Evolutionary conservation across 2,113 vertebrate species (phyloP).

Genomic region (Fregata magnificens): DNA sequence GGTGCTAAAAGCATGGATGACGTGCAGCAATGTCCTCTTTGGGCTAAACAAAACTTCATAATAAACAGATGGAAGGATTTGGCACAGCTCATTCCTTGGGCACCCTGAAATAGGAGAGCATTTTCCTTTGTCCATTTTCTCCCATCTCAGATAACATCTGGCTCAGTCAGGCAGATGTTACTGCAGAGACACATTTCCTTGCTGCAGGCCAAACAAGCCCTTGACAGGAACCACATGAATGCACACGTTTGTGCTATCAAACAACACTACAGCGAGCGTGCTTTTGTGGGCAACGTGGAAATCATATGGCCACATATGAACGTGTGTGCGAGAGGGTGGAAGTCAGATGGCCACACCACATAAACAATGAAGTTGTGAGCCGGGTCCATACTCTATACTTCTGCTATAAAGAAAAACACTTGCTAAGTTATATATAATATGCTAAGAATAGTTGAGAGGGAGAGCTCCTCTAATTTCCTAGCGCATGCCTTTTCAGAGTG

Average conservation of each 20-base stretch:
- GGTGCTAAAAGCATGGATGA: conserved; percentile 7
- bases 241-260: neutral
- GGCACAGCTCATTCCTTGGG: neutral
- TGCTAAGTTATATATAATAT: neutral
- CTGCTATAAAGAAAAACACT: neutral
- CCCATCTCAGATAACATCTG: neutral
- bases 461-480: neutral
- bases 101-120: neutral
- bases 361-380: neutral
- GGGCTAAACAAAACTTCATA: neutral
- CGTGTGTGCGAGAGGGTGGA: accelerated
- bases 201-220: neutral
- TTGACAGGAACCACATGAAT: neutral
- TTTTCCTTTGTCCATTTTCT: neutral
- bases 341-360: neutral
- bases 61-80: neutral
- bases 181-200: neutral
- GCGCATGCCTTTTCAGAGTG: neutral
- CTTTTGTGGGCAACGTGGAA: neutral
- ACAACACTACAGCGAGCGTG: accelerated
- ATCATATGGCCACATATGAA: accelerated
- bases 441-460: neutral
- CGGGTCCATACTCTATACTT: neutral
- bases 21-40: accelerated
- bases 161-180: neutral